These are phyloP conservation scores for Deroptyus accipitrinus DNA, from an alignment of 2,113 vertebrate species.

Conservation along the genomic window DNA sequence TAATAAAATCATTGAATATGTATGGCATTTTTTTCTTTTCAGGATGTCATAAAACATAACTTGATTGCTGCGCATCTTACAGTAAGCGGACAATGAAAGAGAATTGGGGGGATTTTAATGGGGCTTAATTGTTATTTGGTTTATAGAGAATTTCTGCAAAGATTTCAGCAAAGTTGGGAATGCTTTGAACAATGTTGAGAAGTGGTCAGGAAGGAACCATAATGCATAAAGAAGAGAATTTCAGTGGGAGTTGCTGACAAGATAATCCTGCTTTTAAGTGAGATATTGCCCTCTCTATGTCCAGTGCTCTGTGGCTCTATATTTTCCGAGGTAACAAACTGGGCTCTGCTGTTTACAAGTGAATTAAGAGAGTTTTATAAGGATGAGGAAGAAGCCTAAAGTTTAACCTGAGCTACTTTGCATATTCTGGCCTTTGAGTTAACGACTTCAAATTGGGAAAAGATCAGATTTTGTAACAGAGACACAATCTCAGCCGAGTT, in stretches of 20 bases:
- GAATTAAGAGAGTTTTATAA: neutral
- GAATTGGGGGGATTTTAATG: neutral
- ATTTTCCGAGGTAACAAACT: neutral
- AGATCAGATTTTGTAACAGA: neutral
- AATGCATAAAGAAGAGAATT: neutral
- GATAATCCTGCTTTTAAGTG: neutral
- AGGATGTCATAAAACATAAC: neutral
- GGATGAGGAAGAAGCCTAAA: neutral
- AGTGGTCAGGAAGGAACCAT: neutral
- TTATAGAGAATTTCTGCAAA: neutral
- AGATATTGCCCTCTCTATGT: neutral
- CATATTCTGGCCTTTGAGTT: neutral
- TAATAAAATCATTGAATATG: neutral
- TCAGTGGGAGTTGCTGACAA: neutral
- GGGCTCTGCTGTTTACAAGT: neutral
- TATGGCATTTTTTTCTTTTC: neutral
- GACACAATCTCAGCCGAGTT: neutral
- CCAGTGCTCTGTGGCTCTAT: neutral
- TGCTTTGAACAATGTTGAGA: neutral
- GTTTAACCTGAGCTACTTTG: neutral
- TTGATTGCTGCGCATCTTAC: neutral
- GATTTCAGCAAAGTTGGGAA: neutral
- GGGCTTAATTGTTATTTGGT: neutral
- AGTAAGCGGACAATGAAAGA: neutral
- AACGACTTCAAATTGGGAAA: neutral